Conservation (phyloP, 1,140 invertebrate genomes). For the Coelopa frigida region DNA sequence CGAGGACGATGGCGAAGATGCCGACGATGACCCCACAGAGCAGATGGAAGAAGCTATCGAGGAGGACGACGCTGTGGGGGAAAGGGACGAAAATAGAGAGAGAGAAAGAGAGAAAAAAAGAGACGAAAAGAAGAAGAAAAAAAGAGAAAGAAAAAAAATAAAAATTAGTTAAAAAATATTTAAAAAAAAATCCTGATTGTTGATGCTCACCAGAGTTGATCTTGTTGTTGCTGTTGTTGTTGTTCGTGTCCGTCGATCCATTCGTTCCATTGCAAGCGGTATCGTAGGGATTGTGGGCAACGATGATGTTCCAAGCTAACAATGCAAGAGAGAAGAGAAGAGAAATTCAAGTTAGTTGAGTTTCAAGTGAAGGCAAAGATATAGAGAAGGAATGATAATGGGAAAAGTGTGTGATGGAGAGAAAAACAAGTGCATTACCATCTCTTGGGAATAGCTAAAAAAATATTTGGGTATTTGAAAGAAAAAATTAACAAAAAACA, state of each 20-base stretch:
- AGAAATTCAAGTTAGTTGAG: too few species aligned
- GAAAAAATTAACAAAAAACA: too few species aligned
- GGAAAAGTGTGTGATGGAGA: too few species aligned
- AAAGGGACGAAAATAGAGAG: neutral
- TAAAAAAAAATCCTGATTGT: neutral
- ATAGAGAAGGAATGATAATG: too few species aligned
- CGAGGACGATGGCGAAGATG: conserved; percentile 9
- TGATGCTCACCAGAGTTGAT: too few species aligned
- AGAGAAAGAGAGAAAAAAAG: conserved; percentile 8
- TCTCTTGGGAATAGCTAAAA: too few species aligned
- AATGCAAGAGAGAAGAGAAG: neutral
- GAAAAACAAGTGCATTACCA: too few species aligned
- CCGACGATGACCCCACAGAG: conserved; percentile 23
- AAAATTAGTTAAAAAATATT: neutral
- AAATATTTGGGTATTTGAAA: too few species aligned
- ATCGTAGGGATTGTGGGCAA: conserved; percentile 42
- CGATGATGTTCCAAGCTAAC: conserved; percentile 41
- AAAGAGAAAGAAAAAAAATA: neutral
- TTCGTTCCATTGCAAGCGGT: conserved; percentile 5
- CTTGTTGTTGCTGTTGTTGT: conserved; percentile 22
- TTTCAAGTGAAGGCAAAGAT: too few species aligned
- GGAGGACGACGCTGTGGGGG: conserved; percentile 4
- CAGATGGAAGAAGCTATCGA: conserved; percentile 23
- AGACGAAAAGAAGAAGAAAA: conserved; percentile 10
- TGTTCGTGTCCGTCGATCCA: conserved; percentile 30